A percentile compares a stretch with the other conserved stretches of the same genome.
These are phyloP conservation scores for Heterotilapia buettikoferi DNA, from an alignment of 2,113 vertebrate species.

Conservation along the genomic window DNA sequence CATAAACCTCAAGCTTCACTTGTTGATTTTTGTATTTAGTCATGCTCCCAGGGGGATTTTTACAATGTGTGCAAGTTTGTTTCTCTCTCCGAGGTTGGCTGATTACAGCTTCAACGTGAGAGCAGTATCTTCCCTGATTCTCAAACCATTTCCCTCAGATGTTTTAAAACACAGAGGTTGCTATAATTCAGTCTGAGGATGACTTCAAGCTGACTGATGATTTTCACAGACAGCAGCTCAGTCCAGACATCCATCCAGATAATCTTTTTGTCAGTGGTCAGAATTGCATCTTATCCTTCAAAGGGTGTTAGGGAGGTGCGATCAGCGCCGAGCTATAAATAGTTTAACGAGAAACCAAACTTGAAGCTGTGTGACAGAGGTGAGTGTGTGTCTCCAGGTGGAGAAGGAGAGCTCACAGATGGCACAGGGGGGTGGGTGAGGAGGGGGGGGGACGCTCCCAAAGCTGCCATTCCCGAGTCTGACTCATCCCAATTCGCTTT, in stretches of 20 bases:
- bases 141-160: neutral
- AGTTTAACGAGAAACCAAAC: conserved; percentile 1
- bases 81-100: neutral
- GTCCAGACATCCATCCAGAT: neutral
- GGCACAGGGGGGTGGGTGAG: neutral
- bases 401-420: conserved; percentile 50
- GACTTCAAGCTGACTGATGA: neutral
- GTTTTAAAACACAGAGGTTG: neutral
- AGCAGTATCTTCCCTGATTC: neutral
- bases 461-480: conserved; percentile 15
- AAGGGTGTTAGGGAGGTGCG: neutral
- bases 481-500: conserved; percentile 31
- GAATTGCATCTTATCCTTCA: neutral
- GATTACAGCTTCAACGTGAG: neutral
- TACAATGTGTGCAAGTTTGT: neutral
- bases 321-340: neutral
- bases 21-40: neutral
- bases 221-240: neutral
- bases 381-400: conserved; percentile 29
- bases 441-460: neutral
- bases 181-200: neutral
- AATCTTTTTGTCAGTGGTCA: neutral
- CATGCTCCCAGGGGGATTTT: neutral
- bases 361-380: conserved; percentile 52
- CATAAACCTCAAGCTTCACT: neutral